These are phyloP conservation scores for Avahi laniger DNA, from an alignment of 2,797 vertebrate species.

Conservation along the genomic window DNA sequence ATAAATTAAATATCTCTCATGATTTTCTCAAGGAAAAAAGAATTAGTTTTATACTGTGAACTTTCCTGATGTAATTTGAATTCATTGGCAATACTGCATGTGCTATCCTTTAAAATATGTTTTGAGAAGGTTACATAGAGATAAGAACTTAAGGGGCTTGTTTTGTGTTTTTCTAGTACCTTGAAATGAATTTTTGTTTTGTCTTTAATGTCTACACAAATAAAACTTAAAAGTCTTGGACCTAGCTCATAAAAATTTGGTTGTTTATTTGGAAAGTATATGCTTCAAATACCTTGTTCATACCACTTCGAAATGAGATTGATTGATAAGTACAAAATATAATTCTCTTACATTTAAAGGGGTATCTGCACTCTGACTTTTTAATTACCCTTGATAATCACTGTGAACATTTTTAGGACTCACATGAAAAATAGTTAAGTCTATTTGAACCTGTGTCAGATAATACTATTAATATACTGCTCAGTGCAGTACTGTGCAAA, in stretches of 20 bases:
- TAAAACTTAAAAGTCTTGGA: not conserved
- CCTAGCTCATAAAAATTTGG: not conserved
- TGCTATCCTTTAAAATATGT: not conserved
- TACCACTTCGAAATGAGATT: not conserved
- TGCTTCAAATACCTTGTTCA: not conserved
- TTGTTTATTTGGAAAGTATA: not conserved
- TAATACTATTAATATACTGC: not conserved
- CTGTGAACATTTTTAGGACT: not conserved
- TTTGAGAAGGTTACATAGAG: not conserved
- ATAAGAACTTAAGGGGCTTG: not conserved
- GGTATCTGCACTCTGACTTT: not conserved
- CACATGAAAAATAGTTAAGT: slow-evolving; percentile 2
- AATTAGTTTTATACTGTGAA: not conserved
- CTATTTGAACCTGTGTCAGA: not conserved
- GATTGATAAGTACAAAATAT: not conserved
- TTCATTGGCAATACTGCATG: not conserved
- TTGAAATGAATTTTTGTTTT: slow-evolving; percentile 12
- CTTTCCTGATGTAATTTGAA: not conserved
- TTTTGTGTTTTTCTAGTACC: not conserved
- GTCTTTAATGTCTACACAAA: not conserved
- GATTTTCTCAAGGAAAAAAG: not conserved
- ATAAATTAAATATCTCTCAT: not conserved
- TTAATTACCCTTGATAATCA: not conserved
- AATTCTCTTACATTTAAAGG: not conserved
- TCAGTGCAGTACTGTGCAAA: not conserved